phyloP scores from a whole-genome alignment of 2,888 invertebrate species.

The Cylloceria caligata region DNA sequence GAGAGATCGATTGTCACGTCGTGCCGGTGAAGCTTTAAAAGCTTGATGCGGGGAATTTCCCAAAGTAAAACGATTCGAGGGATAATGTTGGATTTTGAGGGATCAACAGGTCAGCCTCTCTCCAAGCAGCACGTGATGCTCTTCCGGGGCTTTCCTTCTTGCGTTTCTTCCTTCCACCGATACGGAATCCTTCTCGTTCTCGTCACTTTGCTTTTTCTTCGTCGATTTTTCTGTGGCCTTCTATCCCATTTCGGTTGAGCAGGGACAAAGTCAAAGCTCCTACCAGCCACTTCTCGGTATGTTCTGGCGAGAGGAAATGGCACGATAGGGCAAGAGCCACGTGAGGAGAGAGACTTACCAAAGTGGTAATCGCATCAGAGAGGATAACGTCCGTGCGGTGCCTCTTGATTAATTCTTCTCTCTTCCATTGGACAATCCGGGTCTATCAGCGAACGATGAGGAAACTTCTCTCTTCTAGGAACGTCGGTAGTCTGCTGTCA shows the following conservation, averaged over 20 bases:
- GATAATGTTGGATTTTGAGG: slow-evolving; percentile 71
- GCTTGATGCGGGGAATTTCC: slow-evolving; percentile 34
- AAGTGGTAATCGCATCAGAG: slow-evolving; percentile 63
- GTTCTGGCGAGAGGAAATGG: neutral
- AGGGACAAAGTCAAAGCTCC: neutral
- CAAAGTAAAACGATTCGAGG: slow-evolving; percentile 66
- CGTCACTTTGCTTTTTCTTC: slow-evolving; percentile 18
- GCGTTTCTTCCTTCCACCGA: slow-evolving; percentile 9
- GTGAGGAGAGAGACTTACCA: slow-evolving; percentile 43
- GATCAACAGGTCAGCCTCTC: slow-evolving; percentile 72
- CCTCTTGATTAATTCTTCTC: slow-evolving; percentile 65
- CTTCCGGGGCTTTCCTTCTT: slow-evolving; percentile 41
- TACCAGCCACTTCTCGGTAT: slow-evolving; percentile 4
- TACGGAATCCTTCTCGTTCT: neutral
- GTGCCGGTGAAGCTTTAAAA: slow-evolving; percentile 19
- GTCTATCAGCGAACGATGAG: neutral
- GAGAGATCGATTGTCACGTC: slow-evolving; percentile 29
- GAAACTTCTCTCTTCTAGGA: neutral
- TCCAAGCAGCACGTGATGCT: slow-evolving; percentile 35
- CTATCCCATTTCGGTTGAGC: neutral
- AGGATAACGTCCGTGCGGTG: slow-evolving; percentile 62
- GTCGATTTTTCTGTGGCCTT: neutral
- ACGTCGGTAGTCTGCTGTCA: neutral
- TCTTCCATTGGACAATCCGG: neutral
- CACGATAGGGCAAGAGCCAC: neutral